Conservation (phyloP, 1,140 invertebrate species). For the Linepithema humile region DNA sequence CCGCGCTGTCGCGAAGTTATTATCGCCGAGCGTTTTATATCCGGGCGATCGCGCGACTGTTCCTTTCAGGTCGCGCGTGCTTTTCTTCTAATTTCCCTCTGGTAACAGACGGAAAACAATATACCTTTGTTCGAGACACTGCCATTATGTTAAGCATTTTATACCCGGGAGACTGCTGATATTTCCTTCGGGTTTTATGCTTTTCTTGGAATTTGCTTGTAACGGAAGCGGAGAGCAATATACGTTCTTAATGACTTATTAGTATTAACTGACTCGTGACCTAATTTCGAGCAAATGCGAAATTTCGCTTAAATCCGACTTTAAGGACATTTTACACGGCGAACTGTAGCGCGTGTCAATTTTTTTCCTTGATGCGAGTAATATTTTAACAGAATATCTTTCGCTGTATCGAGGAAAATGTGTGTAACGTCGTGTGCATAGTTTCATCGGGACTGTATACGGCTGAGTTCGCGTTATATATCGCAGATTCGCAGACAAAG, state of each 20-base stretch:
- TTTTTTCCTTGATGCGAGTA: background rate
- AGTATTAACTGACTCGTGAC: background rate
- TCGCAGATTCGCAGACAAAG: slow-evolving; percentile 2
- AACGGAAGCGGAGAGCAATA: background rate
- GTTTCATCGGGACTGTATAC: background rate
- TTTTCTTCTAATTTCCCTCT: slow-evolving; percentile 30
- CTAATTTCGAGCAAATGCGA: background rate
- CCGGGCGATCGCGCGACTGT: background rate
- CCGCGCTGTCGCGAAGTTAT: slow-evolving; percentile 9
- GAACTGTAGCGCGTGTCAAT: background rate
- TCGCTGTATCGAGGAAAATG: background rate
- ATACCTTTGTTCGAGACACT: slow-evolving; percentile 18
- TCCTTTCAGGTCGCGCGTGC: background rate
- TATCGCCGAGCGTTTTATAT: slow-evolving; percentile 24
- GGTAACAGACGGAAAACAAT: slow-evolving; percentile 38
- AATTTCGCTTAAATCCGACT: background rate
- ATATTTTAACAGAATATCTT: background rate
- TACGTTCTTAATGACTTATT: background rate
- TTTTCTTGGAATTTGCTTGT: slow-evolving; percentile 3
- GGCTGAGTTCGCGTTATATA: background rate
- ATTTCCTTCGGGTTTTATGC: slow-evolving; percentile 25
- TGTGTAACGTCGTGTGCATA: background rate
- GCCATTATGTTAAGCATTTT: slow-evolving; percentile 29
- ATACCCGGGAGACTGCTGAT: slow-evolving; percentile 21
- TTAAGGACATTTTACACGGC: too few species aligned